Percentiles rank a stretch among this genome's conserved stretches.
phyloP scores from a whole-genome alignment of 2,888 invertebrate genomes.

The Amphimallon solstitiale region DNA sequence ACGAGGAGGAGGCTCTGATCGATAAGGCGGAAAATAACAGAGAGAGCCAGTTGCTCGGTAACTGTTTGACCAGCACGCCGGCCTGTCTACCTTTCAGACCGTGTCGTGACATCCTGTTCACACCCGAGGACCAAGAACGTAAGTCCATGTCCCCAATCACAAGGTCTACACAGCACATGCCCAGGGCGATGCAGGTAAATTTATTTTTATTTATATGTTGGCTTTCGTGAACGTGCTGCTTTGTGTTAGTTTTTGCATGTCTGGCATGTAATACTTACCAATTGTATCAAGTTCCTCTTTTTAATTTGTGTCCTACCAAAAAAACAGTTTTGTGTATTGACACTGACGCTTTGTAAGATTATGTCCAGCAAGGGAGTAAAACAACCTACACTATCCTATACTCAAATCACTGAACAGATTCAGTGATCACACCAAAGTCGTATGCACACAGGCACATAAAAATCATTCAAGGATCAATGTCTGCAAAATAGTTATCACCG shows the following conservation, averaged over 20 bases:
- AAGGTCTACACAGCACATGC: constrained; percentile 86
- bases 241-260: constrained; percentile 22
- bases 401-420: no score
- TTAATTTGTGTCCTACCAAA: no score
- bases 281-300: no score
- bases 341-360: no score
- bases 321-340: no score
- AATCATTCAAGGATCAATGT: no score
- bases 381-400: no score
- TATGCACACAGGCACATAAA: no score
- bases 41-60: constrained; percentile 33
- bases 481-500: no score
- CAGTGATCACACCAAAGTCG: no score
- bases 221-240: constrained; percentile 38
- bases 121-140: constrained; percentile 67
- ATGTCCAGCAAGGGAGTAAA: no score
- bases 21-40: constrained; percentile 37
- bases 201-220: constrained; percentile 32
- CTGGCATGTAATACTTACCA: no score
- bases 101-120: constrained; percentile 56
- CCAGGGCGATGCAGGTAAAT: constrained; percentile 88
- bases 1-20: constrained; percentile 2
- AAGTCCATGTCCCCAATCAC: constrained; percentile 91
- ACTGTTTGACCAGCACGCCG: constrained; percentile 61
- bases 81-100: constrained; percentile 55